Base-by-base conservation (phyloP, 1,140 invertebrate species). In the Oedothorax gibbosus region DNA sequence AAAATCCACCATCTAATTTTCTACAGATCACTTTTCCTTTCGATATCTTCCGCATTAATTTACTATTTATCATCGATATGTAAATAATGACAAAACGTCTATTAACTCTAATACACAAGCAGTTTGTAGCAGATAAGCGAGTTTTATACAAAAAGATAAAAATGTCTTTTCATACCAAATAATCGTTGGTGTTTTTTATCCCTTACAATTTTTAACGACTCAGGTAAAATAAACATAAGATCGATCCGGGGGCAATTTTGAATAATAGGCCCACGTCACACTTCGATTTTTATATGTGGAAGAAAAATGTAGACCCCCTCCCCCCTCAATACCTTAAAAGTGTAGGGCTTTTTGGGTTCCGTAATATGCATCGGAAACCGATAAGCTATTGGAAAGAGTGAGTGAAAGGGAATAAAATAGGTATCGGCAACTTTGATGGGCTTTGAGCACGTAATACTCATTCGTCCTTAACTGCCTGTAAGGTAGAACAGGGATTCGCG, bases 321-420 rank as follows among this genome's bases (percentile, higher is more conserved):
- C 71, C 20, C 5, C 69, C 49, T 15, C 7, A 49, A 6, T 62
- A 15, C 18, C 12, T 15, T 15, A 18, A 35, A 35, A 35, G 35
- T 35, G 35, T 51, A 15, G 18, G 14, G 53, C 51, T 2, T 73
- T 73, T 62, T 14, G 50, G 53, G 21, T 73, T 73, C 15, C 8
- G 7, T 73, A 73, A 73, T 73, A 73, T 18, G 53, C 53, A 73
- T 73, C 9, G 71, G 53, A 73, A 73, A 73, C 71, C 51, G 71
- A 73, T 73, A 73, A 21, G 18, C 9, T 18, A 11, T 62, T 56
- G n/a, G 18, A 35, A 11, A 53, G 51, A 56, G 4, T 49, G 14
- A 73, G 21, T 20, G 53, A 73, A 11, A 18, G 18, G 21, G 15
- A 18, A 73, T 54, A 49, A 51, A 73, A 73, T 18, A 10, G 8